Base-by-base conservation (phyloP, 2,113 vertebrate genomes). In the Semnopithecus entellus region DNA sequence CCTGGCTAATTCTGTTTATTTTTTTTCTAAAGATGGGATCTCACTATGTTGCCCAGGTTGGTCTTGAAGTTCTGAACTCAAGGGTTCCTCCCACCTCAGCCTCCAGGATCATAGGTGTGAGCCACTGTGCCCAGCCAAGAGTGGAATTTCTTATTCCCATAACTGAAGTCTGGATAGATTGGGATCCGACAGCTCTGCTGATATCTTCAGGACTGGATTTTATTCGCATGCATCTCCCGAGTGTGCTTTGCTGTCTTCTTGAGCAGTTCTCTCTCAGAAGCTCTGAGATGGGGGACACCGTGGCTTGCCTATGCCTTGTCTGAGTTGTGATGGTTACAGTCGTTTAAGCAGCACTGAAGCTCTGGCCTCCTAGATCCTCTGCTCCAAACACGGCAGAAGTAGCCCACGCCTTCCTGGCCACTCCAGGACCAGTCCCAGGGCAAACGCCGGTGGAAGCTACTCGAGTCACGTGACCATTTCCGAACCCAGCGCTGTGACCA, bases 161-260 rank as follows among this genome's bases (percentile, higher is more conserved):
- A 18, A 6, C 3, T 6, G 16, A 72, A 48, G 59, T 23, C 87
- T 20, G 64, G 22, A 17, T 4, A 5, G 6, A 22, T 38, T 1
- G 4, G 20, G 27, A 10, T 12, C 40, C 1, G 0, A 0, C 35
- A 57, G 88, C 48, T 48, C 88, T 3, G 25, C 32, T 0, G 10
- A 14, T 0, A 3, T n/a, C 75, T 7, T 52, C 9, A 8, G 17
- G 40, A 10, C 40, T 2, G 10, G 2, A 40, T 0, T 45, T 50
- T 32, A 7, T 5, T 64, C 48, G 3, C 8, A 10, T 9, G 0
- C 6, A 2, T 68, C 85, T n/a, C 70, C 20, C 1, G 7, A n/a
- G 25, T 1, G 40, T 30, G 38, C 27, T 64, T 22, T 32, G 14
- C 55, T 45, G 3, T 38, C 2, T 43, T 35, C 32, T 23, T 16